phyloP scores from a whole-genome alignment of 1,140 invertebrate species.

The Sitophilus oryzae region DNA sequence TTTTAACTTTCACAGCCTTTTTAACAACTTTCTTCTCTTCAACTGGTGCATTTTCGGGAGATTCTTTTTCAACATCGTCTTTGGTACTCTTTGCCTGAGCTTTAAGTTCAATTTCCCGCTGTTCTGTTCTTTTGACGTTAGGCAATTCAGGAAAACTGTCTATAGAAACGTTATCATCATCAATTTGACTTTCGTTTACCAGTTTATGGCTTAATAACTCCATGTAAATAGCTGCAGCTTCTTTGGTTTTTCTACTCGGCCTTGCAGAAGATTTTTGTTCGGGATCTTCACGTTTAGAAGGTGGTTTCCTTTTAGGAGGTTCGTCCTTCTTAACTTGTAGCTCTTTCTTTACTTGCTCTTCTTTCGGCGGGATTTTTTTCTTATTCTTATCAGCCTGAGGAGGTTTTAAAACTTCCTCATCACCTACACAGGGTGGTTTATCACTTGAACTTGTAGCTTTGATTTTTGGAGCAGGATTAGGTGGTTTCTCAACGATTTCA shows the following conservation, averaged over 20 bases:
- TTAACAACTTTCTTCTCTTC: constrained; percentile 13
- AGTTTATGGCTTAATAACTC: constrained; percentile 66
- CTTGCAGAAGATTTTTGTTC: constrained; percentile 34
- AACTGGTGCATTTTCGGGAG: constrained; percentile 2
- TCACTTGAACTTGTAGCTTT: background rate
- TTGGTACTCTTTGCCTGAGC: constrained; percentile 42
- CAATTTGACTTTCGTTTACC: constrained; percentile 48
- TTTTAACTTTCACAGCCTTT: constrained; percentile 21
- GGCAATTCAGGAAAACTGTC: constrained; percentile 64
- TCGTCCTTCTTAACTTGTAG: background rate
- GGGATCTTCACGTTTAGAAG: constrained; percentile 8
- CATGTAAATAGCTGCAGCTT: constrained; percentile 69
- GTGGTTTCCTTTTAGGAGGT: constrained; percentile 3
- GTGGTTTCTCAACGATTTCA: background rate
- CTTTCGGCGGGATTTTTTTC: constrained; percentile 7
- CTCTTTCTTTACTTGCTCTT: constrained; percentile 7
- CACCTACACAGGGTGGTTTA: background rate
- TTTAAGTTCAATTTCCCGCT: constrained; percentile 56
- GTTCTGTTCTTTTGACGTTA: constrained; percentile 54
- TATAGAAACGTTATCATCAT: constrained; percentile 57
- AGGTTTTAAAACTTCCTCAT: background rate
- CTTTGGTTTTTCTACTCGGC: constrained; percentile 67
- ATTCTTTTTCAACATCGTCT: constrained; percentile 38
- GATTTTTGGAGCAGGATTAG: too few species aligned
- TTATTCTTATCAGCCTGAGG: constrained; percentile 7